phyloP scores from a whole-genome alignment of 2,113 vertebrate species.

The Carassius carassius region DNA sequence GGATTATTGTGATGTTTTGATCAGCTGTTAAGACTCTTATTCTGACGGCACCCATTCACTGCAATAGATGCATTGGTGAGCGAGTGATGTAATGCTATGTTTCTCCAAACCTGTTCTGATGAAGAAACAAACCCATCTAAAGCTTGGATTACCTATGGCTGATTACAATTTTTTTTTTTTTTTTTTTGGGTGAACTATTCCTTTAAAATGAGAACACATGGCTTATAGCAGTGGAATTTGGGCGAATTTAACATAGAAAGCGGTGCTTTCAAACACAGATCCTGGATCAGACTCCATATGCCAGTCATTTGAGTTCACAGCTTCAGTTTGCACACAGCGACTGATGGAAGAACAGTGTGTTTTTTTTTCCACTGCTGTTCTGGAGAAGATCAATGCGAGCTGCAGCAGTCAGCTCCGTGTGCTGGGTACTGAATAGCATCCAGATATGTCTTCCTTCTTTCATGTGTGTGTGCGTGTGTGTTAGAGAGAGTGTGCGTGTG shows the following conservation, averaged over 20 bases:
- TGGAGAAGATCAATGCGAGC: constrained; percentile 73
- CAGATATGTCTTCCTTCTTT: constrained; percentile 59
- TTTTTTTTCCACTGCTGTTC: constrained; percentile 61
- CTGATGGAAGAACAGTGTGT: constrained; percentile 55
- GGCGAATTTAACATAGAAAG: not conserved
- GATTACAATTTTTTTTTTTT: no score
- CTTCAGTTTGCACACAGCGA: constrained; percentile 51
- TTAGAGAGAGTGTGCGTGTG: no score
- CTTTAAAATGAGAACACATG: not conserved
- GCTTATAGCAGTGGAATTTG: not conserved
- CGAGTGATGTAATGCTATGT: not conserved
- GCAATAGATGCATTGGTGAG: no score
- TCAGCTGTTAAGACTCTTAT: not conserved
- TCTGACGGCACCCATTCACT: not conserved
- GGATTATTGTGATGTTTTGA: not conserved
- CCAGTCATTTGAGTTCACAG: constrained; percentile 2
- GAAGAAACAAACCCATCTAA: not conserved
- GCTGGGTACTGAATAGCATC: constrained; percentile 74
- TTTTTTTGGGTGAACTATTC: not conserved
- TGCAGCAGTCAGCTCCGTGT: constrained; percentile 74
- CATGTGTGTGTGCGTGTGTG: constrained; percentile 61
- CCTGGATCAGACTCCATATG: constrained; percentile 21
- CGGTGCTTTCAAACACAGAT: not conserved
- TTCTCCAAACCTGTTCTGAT: not conserved
- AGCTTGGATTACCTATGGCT: no score